These are phyloP conservation scores for Eulithis testata DNA, from an alignment of 2,888 invertebrate genomes.

Conservation along the genomic window DNA sequence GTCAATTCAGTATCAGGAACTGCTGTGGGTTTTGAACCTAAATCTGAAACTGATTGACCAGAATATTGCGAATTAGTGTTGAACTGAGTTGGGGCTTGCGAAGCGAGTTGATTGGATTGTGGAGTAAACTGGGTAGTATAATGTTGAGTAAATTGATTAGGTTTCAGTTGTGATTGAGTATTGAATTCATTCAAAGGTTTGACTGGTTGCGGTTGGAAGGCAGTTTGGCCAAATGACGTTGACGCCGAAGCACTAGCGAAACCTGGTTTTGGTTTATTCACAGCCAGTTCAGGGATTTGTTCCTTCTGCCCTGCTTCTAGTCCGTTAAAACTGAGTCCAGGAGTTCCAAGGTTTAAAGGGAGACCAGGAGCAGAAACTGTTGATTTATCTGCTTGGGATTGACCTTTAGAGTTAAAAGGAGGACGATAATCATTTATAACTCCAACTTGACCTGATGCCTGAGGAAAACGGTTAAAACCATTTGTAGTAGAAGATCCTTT, in stretches of 20 bases:
- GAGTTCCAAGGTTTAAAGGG: background rate
- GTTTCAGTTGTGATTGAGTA: conserved; percentile 25
- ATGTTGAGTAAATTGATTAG: conserved; percentile 35
- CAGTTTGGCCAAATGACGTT: conserved; percentile 20
- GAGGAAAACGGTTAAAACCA: conserved; percentile 18
- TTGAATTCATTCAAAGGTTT: conserved; percentile 25
- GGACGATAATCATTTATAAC: conserved; percentile 55
- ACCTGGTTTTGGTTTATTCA: conserved; percentile 23
- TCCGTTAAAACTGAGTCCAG: background rate
- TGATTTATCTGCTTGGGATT: conserved; percentile 21
- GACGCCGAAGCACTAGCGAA: conserved; percentile 28
- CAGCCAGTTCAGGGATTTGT: conserved; percentile 10
- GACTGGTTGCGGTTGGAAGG: conserved; percentile 19
- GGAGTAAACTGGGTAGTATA: conserved; percentile 18
- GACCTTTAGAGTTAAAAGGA: conserved; percentile 44
- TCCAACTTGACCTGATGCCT: conserved; percentile 34
- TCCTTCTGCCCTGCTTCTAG: conserved; percentile 13
- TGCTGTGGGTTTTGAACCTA: conserved; percentile 19
- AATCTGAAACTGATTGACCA: conserved; percentile 10
- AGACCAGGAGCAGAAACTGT: conserved; percentile 11
- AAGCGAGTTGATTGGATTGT: conserved; percentile 35
- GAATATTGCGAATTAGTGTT: conserved; percentile 20
- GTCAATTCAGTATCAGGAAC: conserved; percentile 57
- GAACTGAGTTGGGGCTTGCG: conserved; percentile 19
- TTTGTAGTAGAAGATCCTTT: conserved; percentile 14